Evolutionary conservation across 1,140 invertebrate genomes (phyloP), one percentile per base, ranked within the genome.

Genomic region (Holotrichia oblita): DNA sequence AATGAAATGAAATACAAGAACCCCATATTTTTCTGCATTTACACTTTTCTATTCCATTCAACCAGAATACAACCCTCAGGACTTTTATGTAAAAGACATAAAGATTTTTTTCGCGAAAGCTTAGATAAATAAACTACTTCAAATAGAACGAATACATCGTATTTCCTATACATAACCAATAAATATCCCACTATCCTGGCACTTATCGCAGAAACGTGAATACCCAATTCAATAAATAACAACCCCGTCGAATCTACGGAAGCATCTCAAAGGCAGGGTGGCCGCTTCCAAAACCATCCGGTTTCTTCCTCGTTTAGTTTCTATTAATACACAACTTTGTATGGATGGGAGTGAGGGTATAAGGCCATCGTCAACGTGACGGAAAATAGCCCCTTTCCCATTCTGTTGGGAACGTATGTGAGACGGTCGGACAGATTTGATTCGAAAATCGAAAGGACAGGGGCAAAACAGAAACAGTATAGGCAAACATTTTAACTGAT

Each of bases 401-500:
- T 34, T 34, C 27, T 34, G 27, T 34, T 34, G 27, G 27, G 27
- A 34, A 34, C 27, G 27, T 34, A 48, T 17, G n/a, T 17, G 48
- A 48, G n/a, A 48, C 44, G 44, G n/a, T 48, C 48, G 14, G n/a
- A 17, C 6, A 55, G 14, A 55, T 55, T 48, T 48, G 44, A 48
- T 48, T 55, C 17, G 48, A 55, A 17, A 17, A n/a, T 55, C 14
- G 48, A 55, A n/a, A 17, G 48, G 48, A 55, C 48, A 55, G 17
- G 17, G 17, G 48, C 48, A 17, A 48, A 48, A 48, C 27, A 48
- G 44, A 9, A 48, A 48, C n/a, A 48, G n/a, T 79, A 59, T 34
- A 44, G 42, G 44, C 34, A 77, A 79, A 74, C 61, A 73, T 77
- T 61, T 77, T 77, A 79, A 79, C 74, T 79, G 75, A 79, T 69